These are phyloP conservation scores for Heliocidaris tuberculata DNA, from an alignment of 35 echinoderm and acorn worm genomes.

Conservation along the genomic window DNA sequence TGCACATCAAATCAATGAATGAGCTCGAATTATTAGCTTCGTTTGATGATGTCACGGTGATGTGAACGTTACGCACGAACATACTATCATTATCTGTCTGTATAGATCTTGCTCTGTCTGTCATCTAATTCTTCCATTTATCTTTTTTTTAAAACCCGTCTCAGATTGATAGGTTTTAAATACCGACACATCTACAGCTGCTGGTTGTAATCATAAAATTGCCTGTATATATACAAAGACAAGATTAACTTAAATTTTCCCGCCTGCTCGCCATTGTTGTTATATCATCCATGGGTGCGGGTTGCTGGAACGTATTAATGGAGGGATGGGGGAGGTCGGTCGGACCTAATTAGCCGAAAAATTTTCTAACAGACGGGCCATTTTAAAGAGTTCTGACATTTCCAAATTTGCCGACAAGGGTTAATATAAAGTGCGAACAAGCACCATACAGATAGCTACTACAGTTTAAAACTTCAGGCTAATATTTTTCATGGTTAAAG, in stretches of 20 bases:
- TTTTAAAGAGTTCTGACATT: no score
- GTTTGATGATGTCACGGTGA: not conserved
- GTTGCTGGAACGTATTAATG: not conserved
- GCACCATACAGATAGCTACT: no score
- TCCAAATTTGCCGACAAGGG: no score
- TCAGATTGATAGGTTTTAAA: not conserved
- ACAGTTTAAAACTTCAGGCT: no score
- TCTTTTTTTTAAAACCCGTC: not conserved
- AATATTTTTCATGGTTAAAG: no score
- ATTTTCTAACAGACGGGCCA: not conserved
- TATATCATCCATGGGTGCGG: not conserved
- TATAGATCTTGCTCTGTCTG: not conserved
- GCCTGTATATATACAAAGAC: not conserved
- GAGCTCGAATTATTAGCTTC: not conserved
- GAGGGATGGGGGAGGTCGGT: not conserved
- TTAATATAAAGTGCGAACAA: no score
- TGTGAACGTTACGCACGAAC: not conserved
- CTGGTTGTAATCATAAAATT: not conserved
- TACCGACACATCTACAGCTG: slow-evolving; percentile 1
- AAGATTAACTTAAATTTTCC: not conserved
- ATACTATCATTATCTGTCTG: not conserved
- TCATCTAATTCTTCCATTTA: not conserved
- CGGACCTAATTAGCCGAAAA: not conserved
- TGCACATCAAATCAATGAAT: not conserved
- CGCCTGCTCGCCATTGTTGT: not conserved